Evolutionary conservation across 2,113 vertebrate species (phyloP), one percentile per base, ranked within the genome.

Genomic region (Riparia riparia): DNA sequence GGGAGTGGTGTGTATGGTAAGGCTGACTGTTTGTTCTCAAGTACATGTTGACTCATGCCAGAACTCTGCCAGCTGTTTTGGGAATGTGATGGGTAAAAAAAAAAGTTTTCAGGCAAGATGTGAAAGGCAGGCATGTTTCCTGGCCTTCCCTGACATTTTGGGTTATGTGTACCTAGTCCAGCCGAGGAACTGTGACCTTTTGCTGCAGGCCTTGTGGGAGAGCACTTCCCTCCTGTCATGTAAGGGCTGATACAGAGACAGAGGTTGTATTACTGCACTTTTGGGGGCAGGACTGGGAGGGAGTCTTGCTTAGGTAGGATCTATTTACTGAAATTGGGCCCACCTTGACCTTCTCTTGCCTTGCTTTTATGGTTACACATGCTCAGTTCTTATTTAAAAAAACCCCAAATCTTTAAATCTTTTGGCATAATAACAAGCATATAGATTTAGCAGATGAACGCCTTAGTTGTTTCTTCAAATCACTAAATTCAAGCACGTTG

Each of bases 121-220:
- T 54, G 25, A 53, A 76, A 82, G 34, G 49, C 71, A 37, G 14
- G 20, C 20, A 14, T 53, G 25, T 31, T 71, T 85, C 18, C 41
- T 87, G 69, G 12, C 25, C 41, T 89, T 58, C 5, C 20, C 26
- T 64, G 31, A 44, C 13, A 16, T 24, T 88, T 79, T 10, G 47
- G 12, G 9, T n/a, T 45, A 25, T 0, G 0, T 6, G 8, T 63
- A 41, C 20, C 9, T 32, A 68, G 49, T 31, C n/a, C n/a, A 79
- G 53, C 31, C 42, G 4, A 56, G 45, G 45, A 89, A 66, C 28
- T 57, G 20, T 85, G 65, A 50, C 32, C 8, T 61, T 82, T 76
- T 72, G 42, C 44, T 69, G 11, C 13, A 65, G 54, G n/a, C 28
- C 15, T 72, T 4, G 1, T 6, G 21, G 37, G 50, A 61, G 41